phyloP scores from a whole-genome alignment of 2,797 vertebrate species.

The Vireo griseus region DNA sequence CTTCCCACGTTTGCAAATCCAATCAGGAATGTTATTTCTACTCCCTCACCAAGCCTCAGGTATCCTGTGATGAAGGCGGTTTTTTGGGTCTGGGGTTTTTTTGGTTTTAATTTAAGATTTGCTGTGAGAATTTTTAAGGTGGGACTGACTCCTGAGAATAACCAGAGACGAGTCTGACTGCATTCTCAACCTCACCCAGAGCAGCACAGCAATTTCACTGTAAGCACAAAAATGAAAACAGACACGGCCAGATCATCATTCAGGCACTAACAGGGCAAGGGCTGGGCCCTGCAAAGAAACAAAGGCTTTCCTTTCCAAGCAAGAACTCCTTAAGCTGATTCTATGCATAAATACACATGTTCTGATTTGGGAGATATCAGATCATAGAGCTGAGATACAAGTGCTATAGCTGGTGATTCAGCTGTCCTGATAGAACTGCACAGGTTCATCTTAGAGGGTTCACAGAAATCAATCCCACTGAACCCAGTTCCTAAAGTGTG shows the following conservation, averaged over 20 bases:
- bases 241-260: background rate
- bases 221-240: conserved; percentile 29
- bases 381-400: background rate
- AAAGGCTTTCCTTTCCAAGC: background rate
- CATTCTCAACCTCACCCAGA: conserved; percentile 67
- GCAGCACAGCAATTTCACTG: conserved; percentile 24
- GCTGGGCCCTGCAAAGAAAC: background rate
- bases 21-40: background rate
- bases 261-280: conserved; percentile 16
- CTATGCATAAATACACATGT: background rate
- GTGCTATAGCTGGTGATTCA: background rate
- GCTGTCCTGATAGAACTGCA: background rate
- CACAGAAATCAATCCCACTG: background rate
- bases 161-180: conserved; percentile 46
- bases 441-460: background rate
- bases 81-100: background rate
- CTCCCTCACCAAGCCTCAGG: background rate
- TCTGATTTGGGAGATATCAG: background rate
- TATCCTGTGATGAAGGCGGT: background rate
- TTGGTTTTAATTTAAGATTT: background rate
- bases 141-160: conserved; percentile 10
- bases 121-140: conserved; percentile 34
- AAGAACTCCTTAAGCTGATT: background rate
- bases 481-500: background rate
- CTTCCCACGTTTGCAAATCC: background rate